Evolutionary conservation across 2,113 vertebrate species (phyloP).

Genomic region (Oryzias melastigma): DNA sequence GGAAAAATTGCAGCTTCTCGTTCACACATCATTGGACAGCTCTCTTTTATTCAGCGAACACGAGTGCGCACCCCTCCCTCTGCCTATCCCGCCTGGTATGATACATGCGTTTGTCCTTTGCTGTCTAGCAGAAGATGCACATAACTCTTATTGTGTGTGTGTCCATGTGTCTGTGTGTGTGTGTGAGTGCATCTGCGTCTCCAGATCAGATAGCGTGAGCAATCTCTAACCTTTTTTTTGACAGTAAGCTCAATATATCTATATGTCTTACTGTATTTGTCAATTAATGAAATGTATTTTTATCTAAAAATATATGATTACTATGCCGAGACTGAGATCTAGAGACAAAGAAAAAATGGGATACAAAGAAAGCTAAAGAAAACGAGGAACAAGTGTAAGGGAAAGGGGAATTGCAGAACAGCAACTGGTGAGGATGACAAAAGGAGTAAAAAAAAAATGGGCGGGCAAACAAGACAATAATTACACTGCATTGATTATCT

Average conservation of each 20-base stretch:
- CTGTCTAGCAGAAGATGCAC: conserved; percentile 50
- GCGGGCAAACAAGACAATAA: conserved; percentile 45
- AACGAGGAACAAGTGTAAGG: conserved; percentile 7
- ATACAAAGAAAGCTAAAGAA: neutral
- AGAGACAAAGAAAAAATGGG: conserved; percentile 5
- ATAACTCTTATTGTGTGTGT: conserved; percentile 5
- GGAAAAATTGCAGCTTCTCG: conserved; percentile 58
- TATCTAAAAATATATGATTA: conserved; percentile 17
- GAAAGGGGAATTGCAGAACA: neutral
- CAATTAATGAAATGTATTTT: conserved; percentile 20
- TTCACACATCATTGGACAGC: conserved; percentile 62
- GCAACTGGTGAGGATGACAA: conserved; percentile 20
- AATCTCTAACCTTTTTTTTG: conserved; percentile 22
- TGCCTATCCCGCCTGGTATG: conserved; percentile 35
- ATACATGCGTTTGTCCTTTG: conserved; percentile 66
- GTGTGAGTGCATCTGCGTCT: conserved; percentile 3
- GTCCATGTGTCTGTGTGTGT: neutral
- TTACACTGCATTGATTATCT: conserved; percentile 64
- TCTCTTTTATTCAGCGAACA: conserved; percentile 50
- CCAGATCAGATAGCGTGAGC: conserved; percentile 8
- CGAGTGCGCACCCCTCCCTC: conserved; percentile 20
- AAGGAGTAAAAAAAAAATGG: conserved; percentile 26
- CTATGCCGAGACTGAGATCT: conserved; percentile 15
- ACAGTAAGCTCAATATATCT: conserved; percentile 22
- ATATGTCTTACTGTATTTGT: conserved; percentile 8